A percentile compares a stretch with the other conserved stretches of the same genome.
These are phyloP conservation scores for Drosophila kuntzei DNA, from an alignment of 2,888 invertebrate species.

Conservation along the genomic window DNA sequence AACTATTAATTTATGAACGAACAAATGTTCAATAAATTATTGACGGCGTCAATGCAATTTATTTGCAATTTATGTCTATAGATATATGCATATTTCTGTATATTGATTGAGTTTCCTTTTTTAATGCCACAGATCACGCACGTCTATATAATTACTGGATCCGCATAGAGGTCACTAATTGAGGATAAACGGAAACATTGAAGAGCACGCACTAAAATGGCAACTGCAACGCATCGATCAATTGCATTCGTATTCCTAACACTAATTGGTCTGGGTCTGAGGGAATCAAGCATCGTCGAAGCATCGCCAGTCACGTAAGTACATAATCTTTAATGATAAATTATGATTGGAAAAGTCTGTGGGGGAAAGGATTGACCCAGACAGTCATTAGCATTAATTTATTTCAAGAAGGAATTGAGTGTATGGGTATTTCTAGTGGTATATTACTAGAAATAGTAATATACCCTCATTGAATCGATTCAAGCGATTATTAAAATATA, in stretches of 20 bases:
- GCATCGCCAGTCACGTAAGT: slow-evolving; percentile 78
- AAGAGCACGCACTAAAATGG: slow-evolving; percentile 42
- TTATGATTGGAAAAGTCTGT: too few species aligned
- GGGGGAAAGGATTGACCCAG: neutral
- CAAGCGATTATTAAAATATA: too few species aligned
- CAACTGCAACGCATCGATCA: slow-evolving; percentile 49
- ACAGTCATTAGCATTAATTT: neutral
- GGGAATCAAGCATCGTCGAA: slow-evolving; percentile 59
- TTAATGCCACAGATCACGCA: slow-evolving; percentile 46
- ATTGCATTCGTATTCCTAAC: slow-evolving; percentile 77
- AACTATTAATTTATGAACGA: slow-evolving; percentile 15
- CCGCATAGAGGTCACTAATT: slow-evolving; percentile 50
- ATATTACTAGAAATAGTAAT: too few species aligned
- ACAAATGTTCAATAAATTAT: neutral
- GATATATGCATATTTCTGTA: neutral
- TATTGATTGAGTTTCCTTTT: slow-evolving; percentile 36
- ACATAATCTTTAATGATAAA: neutral
- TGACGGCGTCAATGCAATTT: slow-evolving; percentile 37
- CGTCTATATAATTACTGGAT: slow-evolving; percentile 29
- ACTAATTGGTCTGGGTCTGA: slow-evolving; percentile 76
- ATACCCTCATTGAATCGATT: too few species aligned
- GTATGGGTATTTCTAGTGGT: too few species aligned
- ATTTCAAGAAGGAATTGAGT: neutral
- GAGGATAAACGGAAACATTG: slow-evolving; percentile 35
- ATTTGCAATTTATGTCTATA: slow-evolving; percentile 8